Conservation (phyloP, 2,888 invertebrate species). For the Nemurella pictetii region DNA sequence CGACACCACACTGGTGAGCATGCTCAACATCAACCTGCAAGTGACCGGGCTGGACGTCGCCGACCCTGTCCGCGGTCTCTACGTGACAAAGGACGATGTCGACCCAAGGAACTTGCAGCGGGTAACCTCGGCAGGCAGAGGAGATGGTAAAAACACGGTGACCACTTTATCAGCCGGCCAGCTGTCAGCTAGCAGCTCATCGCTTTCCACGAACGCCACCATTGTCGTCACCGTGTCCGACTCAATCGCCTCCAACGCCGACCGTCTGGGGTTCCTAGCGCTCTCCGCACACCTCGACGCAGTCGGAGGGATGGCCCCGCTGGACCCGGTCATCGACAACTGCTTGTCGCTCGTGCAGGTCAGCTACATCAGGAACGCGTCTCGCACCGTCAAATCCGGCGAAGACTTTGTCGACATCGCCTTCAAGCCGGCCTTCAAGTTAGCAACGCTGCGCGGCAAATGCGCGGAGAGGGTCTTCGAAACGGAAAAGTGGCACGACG, state of each 20-base stretch:
- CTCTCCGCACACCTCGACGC: neutral
- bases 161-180: neutral
- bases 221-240: neutral
- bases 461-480: neutral
- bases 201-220: neutral
- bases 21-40: no score
- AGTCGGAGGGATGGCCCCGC: neutral
- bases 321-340: neutral
- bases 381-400: neutral
- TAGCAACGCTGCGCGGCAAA: neutral
- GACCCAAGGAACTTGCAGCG: neutral
- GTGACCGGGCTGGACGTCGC: no score
- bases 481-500: neutral
- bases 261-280: neutral
- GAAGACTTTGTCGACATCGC: neutral
- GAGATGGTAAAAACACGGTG: neutral
- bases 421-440: neutral
- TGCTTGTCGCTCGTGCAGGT: neutral
- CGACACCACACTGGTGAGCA: no score
- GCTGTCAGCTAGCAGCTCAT: neutral
- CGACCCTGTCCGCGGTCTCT: no score
- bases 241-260: neutral
- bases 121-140: neutral
- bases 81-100: neutral
- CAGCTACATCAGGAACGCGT: neutral